Evolutionary conservation across 1,140 invertebrate genomes (phyloP), one percentile per base, ranked within the genome.

Genomic region (Vanessa tameamea): DNA sequence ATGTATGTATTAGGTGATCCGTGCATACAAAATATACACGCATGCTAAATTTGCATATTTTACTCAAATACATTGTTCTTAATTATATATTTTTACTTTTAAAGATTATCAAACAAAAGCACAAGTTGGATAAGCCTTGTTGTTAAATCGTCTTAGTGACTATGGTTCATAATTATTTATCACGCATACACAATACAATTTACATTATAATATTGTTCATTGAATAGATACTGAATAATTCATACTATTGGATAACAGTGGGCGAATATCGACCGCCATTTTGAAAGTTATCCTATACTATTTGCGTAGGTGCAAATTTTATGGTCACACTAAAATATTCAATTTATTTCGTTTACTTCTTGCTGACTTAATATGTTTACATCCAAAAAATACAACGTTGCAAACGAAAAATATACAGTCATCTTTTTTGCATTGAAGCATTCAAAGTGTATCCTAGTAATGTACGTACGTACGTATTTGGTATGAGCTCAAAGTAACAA

Each of bases 251-350:
- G 66, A 78, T 76, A 65, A 76, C 68, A 82, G 84, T 88, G 86
- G 87, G 86, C 86, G 87, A 86, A 86, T 79, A 82, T 78, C 67
- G 75, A 70, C 77, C 78, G 84, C 85, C 85, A 87, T 87, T 87
- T 88, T 86, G 82, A 84, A 85, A 85, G 81, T 85, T 78, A 84
- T 85, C 73, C 72, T 48, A 71, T 71, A 73, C 55, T 75, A 78
- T 84, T 84, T 70, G 85, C 82, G 87, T 89, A 87, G 85, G 86
- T 79, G 84, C 81, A 78, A 84, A 78, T 78, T 77, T 81, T 84
- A 76, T 85, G 82, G 82, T 85, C 81, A 84, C 75, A 51, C 69
- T 75, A 76, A 83, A 75, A 74, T 59, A 70, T 78, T 61, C 14
- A 61, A 61, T 61, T 61, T 61, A 61, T 61, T 61, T 61, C 14